Conservation (phyloP, 2,797 vertebrate genomes). For the Benthosema pterotum region DNA sequence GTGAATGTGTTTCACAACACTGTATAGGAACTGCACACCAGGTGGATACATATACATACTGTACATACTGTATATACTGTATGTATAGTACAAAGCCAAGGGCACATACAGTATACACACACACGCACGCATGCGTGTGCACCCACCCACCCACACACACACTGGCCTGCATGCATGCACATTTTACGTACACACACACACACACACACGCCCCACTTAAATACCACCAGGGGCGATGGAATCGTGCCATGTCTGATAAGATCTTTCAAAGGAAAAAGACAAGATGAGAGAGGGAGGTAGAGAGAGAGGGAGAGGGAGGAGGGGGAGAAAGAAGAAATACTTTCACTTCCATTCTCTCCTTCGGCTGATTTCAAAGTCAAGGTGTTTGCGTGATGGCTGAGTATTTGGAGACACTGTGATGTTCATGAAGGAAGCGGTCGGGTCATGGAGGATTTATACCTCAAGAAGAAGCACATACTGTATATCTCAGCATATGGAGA, state of each 20-base stretch:
- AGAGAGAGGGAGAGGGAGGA: constrained; percentile 13
- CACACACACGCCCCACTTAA: constrained; percentile 13
- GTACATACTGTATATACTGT: too few species aligned
- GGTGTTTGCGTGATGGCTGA: constrained; percentile 33
- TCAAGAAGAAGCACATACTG: too few species aligned
- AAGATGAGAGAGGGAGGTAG: constrained; percentile 1
- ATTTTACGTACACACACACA: constrained; percentile 10
- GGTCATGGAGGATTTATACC: not conserved
- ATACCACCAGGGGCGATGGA: constrained; percentile 24
- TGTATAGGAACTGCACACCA: too few species aligned
- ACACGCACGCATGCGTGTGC: not conserved
- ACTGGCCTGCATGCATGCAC: constrained; percentile 1
- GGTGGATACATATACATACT: too few species aligned
- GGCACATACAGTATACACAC: not conserved
- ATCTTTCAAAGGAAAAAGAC: constrained; percentile 13
- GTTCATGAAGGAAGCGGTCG: constrained; percentile 9
- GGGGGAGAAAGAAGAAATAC: not conserved
- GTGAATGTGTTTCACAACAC: too few species aligned
- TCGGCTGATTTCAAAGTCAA: constrained; percentile 49
- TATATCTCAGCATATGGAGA: too few species aligned
- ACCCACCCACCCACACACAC: constrained; percentile 16
- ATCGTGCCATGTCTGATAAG: constrained; percentile 44
- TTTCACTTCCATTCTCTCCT: not conserved
- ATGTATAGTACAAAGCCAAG: not conserved
- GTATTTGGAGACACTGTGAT: constrained; percentile 37